Base-by-base conservation (phyloP, 2,888 invertebrate genomes). In the Theretra japonica region DNA sequence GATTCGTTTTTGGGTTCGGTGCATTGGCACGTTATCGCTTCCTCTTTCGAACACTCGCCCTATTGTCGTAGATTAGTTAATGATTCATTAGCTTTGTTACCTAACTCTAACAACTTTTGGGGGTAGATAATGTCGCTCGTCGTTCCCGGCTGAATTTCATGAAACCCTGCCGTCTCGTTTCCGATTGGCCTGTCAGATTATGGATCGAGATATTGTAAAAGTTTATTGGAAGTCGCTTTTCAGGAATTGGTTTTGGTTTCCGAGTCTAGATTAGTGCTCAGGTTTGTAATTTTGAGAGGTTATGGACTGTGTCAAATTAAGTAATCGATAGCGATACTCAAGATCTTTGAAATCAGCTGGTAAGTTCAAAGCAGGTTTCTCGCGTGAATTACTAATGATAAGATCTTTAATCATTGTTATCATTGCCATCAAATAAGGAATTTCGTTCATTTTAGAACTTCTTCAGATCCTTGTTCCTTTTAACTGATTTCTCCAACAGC, bases 51-150 rank as follows among this genome's bases (percentile, higher is more conserved):
- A 90, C 88, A 88, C 79, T 84, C 81, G 77, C 82, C 80, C 83
- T 84, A 85, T 89, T 90, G 88, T 91, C 79, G 80, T 73, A 89
- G 90, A 89, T 92, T 90, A 91, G 82, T 80, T 84, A 86, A 88
- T 91, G 90, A 91, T 84, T 91, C 91, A 91, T 90, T 90, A 84
- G 78, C 77, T 80, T 80, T 77, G 76, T 79, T 77, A 79, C 78
- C 79, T 77, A 79, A 82, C 80, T 80, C 81, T 73, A 74, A 75
- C 71, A 79, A 75, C 74, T 77, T 75, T 73, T 69, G 65, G 60
- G 59, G 57, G 60, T 60, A 78, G 80, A 81, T 82, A 82, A 80
- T 62, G 72, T 72, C 75, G 79, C 78, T 75, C 75, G 73, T 73
- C 70, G 76, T 77, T 75, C 77, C 62, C 71, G 69, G 74, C 75